Evolutionary conservation across 2,797 vertebrate genomes (phyloP).

Genomic region (Perodicticus potto): DNA sequence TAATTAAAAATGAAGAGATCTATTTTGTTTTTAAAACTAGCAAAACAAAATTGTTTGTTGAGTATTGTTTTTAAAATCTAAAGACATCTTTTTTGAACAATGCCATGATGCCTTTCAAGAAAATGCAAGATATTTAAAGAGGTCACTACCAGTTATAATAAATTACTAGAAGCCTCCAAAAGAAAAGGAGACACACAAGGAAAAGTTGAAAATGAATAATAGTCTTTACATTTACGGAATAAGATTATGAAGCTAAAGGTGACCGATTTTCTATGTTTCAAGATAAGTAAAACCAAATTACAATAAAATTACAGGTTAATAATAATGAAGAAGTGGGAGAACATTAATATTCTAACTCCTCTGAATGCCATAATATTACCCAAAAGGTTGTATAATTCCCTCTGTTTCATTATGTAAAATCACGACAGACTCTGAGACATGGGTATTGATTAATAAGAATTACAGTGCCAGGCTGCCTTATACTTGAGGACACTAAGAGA

Average conservation of each 20-base stretch:
- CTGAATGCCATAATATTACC: background rate
- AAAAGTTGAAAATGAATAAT: constrained; percentile 47
- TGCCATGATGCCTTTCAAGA: background rate
- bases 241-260: constrained; percentile 40
- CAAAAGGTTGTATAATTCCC: background rate
- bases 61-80: constrained; percentile 2
- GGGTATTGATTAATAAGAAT: constrained; percentile 30
- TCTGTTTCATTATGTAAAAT: constrained; percentile 65
- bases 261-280: constrained; percentile 48
- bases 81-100: background rate
- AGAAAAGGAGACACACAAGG: background rate
- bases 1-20: constrained; percentile 35
- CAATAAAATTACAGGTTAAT: constrained; percentile 58
- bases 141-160: background rate
- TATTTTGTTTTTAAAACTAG: background rate
- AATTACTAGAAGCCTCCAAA: constrained; percentile 19
- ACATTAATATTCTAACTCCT: constrained; percentile 14
- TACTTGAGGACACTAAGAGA: background rate
- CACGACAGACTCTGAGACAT: background rate
- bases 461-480: background rate
- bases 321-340: constrained; percentile 15
- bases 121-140: constrained; percentile 31
- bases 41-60: background rate
- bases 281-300: constrained; percentile 63
- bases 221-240: background rate